Percentiles rank a stretch among this genome's conserved stretches.
These are phyloP conservation scores for Macrocentrus cingulum DNA, from an alignment of 1,140 invertebrate species.

Conservation along the genomic window DNA sequence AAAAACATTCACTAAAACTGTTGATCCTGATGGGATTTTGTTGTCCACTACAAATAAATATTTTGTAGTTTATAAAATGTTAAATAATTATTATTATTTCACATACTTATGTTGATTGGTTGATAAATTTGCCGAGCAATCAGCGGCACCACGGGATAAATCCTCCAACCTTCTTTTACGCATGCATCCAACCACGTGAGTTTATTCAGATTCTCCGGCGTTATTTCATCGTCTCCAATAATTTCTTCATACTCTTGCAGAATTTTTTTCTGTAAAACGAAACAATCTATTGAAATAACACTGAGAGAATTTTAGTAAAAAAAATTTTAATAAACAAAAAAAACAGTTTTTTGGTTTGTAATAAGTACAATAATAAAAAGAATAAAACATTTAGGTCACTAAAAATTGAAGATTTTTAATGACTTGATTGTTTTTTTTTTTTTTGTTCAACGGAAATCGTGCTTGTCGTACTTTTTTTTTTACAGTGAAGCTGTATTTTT, in stretches of 20 bases:
- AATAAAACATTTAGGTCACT: no score
- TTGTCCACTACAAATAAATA: slow-evolving; percentile 37
- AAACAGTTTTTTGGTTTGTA: no score
- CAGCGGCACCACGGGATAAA: slow-evolving; percentile 63
- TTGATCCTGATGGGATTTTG: slow-evolving; percentile 44
- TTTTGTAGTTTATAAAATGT: not conserved
- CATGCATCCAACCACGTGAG: slow-evolving; percentile 61
- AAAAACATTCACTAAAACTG: slow-evolving; percentile 45
- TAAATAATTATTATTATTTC: slow-evolving; percentile 1
- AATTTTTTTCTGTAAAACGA: slow-evolving; percentile 57
- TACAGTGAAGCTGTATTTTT: no score
- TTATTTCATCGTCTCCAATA: slow-evolving; percentile 48
- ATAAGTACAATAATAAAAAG: no score
- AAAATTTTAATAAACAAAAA: slow-evolving; percentile 52
- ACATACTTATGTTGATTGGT: slow-evolving; percentile 43
- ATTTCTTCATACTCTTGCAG: slow-evolving; percentile 59
- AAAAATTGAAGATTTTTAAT: no score
- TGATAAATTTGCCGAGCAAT: slow-evolving; percentile 57
- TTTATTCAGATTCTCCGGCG: slow-evolving; percentile 54
- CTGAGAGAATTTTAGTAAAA: not conserved
- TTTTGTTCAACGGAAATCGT: no score
- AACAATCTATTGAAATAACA: no score
- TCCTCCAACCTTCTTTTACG: slow-evolving; percentile 55
- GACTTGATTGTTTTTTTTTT: no score
- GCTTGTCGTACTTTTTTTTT: no score